Percentiles rank a stretch among this genome's conserved stretches.
These are phyloP conservation scores for Acronicta psi DNA, from an alignment of 2,888 invertebrate genomes.

Conservation along the genomic window DNA sequence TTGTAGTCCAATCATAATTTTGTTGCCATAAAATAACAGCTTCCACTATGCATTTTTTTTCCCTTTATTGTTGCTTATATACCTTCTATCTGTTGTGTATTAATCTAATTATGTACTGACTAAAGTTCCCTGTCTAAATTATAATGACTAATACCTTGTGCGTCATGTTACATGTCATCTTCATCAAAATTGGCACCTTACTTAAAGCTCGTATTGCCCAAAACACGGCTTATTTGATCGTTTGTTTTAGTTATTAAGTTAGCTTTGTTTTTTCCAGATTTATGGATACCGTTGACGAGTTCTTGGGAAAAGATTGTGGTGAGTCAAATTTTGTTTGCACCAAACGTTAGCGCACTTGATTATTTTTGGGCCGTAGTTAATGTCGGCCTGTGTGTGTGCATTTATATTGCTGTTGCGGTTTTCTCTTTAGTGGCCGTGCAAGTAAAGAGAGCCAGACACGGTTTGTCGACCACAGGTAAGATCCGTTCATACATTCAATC, in stretches of 20 bases:
- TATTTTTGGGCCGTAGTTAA: constrained; percentile 67
- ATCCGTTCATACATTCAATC: constrained; percentile 63
- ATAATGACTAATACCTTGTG: not conserved
- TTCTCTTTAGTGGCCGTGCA: constrained; percentile 69
- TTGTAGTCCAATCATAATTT: constrained; percentile 40
- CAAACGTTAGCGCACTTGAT: constrained; percentile 70
- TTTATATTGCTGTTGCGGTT: constrained; percentile 71
- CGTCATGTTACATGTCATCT: constrained; percentile 5
- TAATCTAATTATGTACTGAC: not conserved
- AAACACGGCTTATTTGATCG: constrained; percentile 15
- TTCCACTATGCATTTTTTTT: not conserved
- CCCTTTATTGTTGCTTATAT: not conserved
- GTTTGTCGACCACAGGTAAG: constrained; percentile 66
- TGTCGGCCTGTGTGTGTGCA: constrained; percentile 62
- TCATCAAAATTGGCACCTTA: constrained; percentile 9
- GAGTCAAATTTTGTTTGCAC: constrained; percentile 75
- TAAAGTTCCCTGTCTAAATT: no score
- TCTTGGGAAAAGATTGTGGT: constrained; percentile 77
- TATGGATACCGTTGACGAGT: constrained; percentile 78
- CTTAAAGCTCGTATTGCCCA: constrained; percentile 30
- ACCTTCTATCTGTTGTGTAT: no score
- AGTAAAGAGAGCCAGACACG: constrained; percentile 65
- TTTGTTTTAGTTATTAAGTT: constrained; percentile 59
- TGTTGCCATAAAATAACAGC: constrained; percentile 2
- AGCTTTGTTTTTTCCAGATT: constrained; percentile 81